Evolutionary conservation across 2,113 vertebrate genomes (phyloP), one percentile per base, ranked within the genome.

Genomic region (Myodes glareolus): DNA sequence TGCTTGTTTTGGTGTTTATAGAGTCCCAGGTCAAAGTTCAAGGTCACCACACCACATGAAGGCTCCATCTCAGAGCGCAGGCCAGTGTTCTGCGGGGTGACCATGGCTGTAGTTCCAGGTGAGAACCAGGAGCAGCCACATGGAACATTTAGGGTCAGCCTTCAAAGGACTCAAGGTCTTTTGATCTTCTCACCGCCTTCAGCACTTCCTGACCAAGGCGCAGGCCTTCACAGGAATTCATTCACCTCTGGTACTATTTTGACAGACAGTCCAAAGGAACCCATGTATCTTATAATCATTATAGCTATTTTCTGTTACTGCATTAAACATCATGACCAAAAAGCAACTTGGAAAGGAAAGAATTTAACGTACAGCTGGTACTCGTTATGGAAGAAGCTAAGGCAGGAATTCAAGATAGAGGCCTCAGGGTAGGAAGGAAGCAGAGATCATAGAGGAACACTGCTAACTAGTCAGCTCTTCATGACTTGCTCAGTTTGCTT

Each of bases 1-100:
- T 16, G 52, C 19, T 21, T 33, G 63, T 10, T 8, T 58, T 27
- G 4, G 70, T 75, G 14, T 39, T 33, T 29, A 39, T 73, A 6
- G 42, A 36, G 10, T 7, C 11, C 47, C 10, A 7, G 3, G 0
- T 21, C 0, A 81, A 29, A 29, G 19, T 36, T 13, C 12, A 63
- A 67, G 73, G 47, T n/a, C 5, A 1, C 73, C 14, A 36, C 14
- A 39, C 50, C 9, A 19, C 13, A 5, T 9, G 27, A 36, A 76
- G 52, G 2, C 55, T 33, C 55, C 17, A 76, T 6, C 10, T 42
- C 70, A 76, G 25, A 61, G 29, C 27, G 5, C 19, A 29, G 8
- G 67, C 5, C 65, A n/a, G 36, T 55, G 6, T 70, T 52, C 47
- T 39, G 67, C n/a, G 14, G 19, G 17, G 25, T 42, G 27, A 55